Conservation (phyloP, 2,888 invertebrate species). For the Eupithecia inturbata region DNA sequence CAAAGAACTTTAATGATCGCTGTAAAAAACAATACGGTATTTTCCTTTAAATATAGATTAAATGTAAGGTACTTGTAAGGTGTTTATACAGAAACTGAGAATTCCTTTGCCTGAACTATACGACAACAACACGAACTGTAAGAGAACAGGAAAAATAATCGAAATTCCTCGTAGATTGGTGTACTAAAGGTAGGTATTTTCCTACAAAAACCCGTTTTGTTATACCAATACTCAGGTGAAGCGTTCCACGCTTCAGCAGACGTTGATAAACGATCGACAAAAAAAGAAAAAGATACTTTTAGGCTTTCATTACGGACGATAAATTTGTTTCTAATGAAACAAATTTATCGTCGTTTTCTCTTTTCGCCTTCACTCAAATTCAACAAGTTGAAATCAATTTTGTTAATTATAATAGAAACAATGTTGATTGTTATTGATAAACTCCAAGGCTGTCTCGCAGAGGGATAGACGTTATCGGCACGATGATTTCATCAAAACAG, state of each 20-base stretch:
- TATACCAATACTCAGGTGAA: conserved; percentile 40
- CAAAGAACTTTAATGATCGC: too few relatives aligned
- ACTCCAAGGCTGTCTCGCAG: not conserved
- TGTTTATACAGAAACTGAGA: not conserved
- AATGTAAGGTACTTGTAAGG: not conserved
- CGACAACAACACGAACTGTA: not conserved
- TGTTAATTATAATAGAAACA: conserved; percentile 25
- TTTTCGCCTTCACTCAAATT: conserved; percentile 10
- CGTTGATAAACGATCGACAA: conserved; percentile 56
- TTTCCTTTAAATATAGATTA: too few relatives aligned
- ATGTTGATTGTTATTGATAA: not conserved
- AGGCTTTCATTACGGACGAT: conserved; percentile 47
- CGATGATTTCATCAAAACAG: not conserved
- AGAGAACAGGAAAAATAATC: not conserved
- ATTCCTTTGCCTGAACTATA: not conserved
- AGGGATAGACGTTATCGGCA: not conserved
- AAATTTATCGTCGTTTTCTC: too few relatives aligned
- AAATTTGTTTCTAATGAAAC: conserved; percentile 46
- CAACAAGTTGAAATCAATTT: conserved; percentile 28
- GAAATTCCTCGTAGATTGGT: not conserved
- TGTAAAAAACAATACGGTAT: too few relatives aligned
- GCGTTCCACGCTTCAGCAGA: conserved; percentile 42
- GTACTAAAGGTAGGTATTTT: not conserved
- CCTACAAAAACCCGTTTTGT: not conserved
- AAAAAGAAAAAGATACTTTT: conserved; percentile 50